A percentile compares a stretch with the other conserved stretches of the same genome.
These are phyloP conservation scores for Aspidoscelis tigris DNA, from an alignment of 2,113 vertebrate genomes.

Conservation along the genomic window DNA sequence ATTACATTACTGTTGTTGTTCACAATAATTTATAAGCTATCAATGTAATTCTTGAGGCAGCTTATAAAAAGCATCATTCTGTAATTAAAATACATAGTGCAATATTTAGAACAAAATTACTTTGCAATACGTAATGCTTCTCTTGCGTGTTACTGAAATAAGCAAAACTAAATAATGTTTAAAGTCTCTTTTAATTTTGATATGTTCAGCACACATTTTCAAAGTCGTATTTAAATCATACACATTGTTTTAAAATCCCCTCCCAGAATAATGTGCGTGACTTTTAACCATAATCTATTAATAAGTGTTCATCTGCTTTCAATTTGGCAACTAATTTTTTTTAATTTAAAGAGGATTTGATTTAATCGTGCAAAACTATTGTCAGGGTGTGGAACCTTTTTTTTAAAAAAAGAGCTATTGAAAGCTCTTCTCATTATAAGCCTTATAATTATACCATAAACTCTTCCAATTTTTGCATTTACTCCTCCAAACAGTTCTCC, in stretches of 20 bases:
- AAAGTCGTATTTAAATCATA: constrained; percentile 47
- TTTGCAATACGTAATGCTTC: constrained; percentile 3
- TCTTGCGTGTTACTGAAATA: constrained; percentile 37
- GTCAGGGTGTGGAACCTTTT: constrained; percentile 45
- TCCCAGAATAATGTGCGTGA: neutral
- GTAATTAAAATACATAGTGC: neutral
- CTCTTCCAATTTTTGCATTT: constrained; percentile 51
- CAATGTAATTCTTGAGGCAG: neutral
- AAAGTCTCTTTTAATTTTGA: constrained; percentile 52
- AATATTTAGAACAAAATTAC: neutral
- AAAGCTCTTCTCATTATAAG: constrained; percentile 59
- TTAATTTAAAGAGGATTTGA: constrained; percentile 30
- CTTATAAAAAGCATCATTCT: neutral
- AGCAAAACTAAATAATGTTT: constrained; percentile 44
- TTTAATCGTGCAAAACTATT: constrained; percentile 59
- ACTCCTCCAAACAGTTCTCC: constrained; percentile 55
- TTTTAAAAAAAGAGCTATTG: constrained; percentile 55
- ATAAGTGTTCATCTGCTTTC: constrained; percentile 44
- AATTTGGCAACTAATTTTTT: constrained; percentile 27
- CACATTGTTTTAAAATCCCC: constrained; percentile 20
- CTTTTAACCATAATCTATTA: constrained; percentile 16
- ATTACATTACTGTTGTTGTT: neutral
- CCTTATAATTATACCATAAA: constrained; percentile 67
- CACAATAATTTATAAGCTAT: neutral
- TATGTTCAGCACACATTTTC: constrained; percentile 44